Conservation (phyloP, 2,888 invertebrate species). For the Crocallis elinguaria region DNA sequence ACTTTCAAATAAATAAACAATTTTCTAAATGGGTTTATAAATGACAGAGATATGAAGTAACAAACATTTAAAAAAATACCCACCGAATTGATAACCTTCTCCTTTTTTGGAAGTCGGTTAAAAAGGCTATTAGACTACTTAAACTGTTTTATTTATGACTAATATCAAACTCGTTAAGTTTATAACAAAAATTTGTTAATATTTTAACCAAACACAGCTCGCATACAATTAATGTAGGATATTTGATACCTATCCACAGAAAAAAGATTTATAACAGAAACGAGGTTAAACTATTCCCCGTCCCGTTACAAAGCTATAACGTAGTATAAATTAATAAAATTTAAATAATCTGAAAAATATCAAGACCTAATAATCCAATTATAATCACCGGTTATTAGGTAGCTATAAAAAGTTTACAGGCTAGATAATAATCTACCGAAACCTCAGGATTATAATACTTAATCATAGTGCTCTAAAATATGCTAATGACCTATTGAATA, state of each 20-base stretch:
- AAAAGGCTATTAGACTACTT: too few relatives aligned
- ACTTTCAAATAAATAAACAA: too few relatives aligned
- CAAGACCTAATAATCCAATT: slow-evolving; percentile 29
- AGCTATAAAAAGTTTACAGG: slow-evolving; percentile 27
- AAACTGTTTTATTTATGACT: too few relatives aligned
- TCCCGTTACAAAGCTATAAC: slow-evolving; percentile 35
- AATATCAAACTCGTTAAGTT: too few relatives aligned
- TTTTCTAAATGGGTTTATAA: too few relatives aligned
- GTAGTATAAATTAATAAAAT: slow-evolving; percentile 38
- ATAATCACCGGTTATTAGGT: slow-evolving; percentile 31
- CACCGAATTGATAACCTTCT: too few relatives aligned
- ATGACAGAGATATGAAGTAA: too few relatives aligned
- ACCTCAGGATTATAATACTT: slow-evolving; percentile 23
- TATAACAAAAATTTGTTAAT: too few relatives aligned
- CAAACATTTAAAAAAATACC: too few relatives aligned
- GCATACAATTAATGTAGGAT: slow-evolving; percentile 1
- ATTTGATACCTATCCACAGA: neutral
- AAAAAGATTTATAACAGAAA: slow-evolving; percentile 30
- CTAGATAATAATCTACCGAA: slow-evolving; percentile 13
- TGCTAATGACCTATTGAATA: slow-evolving; percentile 16
- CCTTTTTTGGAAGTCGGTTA: too few relatives aligned
- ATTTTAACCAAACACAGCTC: neutral
- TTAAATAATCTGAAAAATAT: slow-evolving; percentile 33
- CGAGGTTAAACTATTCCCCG: slow-evolving; percentile 19
- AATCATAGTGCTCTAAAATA: slow-evolving; percentile 24